Conservation (phyloP, 2,797 vertebrate genomes). For the Pyrocephalus nanus region DNA sequence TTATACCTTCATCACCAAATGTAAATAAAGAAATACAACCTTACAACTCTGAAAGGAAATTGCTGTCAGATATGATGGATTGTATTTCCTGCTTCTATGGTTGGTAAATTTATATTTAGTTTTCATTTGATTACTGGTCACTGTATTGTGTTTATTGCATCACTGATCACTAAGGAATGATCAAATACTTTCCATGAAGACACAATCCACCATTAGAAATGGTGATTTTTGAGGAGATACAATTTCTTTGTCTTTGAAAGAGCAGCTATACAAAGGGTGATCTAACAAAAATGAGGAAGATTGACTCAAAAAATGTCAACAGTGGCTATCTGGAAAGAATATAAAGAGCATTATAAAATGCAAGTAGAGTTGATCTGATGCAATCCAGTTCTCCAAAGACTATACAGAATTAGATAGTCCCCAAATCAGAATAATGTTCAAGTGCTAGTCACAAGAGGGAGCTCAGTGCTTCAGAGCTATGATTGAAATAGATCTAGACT, state of each 20-base stretch:
- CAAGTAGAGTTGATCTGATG: background rate
- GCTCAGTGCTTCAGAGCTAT: conserved; percentile 50
- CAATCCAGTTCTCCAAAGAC: background rate
- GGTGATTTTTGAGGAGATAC: background rate
- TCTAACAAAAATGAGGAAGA: background rate
- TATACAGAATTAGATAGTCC: background rate
- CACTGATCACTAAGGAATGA: background rate
- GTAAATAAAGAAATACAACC: conserved; percentile 32
- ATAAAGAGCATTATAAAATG: background rate
- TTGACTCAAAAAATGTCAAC: background rate
- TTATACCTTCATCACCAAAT: background rate
- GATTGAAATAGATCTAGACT: background rate
- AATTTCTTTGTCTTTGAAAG: background rate
- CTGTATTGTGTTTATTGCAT: background rate
- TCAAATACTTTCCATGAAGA: background rate
- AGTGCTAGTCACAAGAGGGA: conserved; percentile 68
- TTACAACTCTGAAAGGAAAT: conserved; percentile 27
- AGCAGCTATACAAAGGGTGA: background rate
- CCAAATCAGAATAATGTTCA: conserved; percentile 37
- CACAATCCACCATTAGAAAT: background rate
- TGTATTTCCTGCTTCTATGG: background rate
- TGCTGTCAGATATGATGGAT: conserved; percentile 36
- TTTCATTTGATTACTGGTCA: background rate
- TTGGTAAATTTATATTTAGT: conserved; percentile 21
- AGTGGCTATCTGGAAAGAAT: too few species aligned